phyloP scores from a whole-genome alignment of 2,888 invertebrate species.

The Schizaphis graminum region DNA sequence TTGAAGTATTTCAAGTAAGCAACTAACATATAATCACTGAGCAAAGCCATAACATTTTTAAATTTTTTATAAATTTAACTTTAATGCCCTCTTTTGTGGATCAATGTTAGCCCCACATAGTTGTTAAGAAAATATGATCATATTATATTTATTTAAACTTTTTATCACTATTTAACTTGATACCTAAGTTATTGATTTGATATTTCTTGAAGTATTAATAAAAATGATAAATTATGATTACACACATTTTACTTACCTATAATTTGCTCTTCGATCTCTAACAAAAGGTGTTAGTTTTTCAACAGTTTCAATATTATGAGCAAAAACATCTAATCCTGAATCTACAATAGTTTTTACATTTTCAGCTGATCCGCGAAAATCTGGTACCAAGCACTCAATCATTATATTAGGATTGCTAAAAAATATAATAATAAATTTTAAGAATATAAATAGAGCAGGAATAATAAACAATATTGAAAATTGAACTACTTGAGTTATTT shows the following conservation, averaged over 20 bases:
- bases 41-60: too few species aligned
- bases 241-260: conserved; percentile 72
- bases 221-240: neutral
- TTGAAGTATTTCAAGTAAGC: too few species aligned
- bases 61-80: neutral
- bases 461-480: neutral
- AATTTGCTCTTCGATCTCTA: conserved; percentile 93
- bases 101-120: neutral
- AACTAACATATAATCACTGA: neutral
- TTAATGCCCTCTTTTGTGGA: neutral
- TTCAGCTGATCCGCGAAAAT: conserved; percentile 87
- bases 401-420: conserved; percentile 83
- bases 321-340: conserved; percentile 94
- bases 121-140: neutral
- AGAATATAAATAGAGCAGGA: neutral
- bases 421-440: conserved; percentile 43
- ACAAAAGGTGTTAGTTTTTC: conserved; percentile 91
- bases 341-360: conserved; percentile 82
- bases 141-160: neutral
- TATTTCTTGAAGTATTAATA: neutral
- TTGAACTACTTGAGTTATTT: neutral
- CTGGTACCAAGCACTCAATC: conserved; percentile 97
- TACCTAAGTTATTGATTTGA: neutral
- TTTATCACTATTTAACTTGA: neutral
- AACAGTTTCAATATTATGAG: conserved; percentile 98